A percentile compares a stretch with the other conserved stretches of the same genome.
Evolutionary conservation across 2,797 vertebrate species (phyloP).

Genomic region (Propithecus perrieri): DNA sequence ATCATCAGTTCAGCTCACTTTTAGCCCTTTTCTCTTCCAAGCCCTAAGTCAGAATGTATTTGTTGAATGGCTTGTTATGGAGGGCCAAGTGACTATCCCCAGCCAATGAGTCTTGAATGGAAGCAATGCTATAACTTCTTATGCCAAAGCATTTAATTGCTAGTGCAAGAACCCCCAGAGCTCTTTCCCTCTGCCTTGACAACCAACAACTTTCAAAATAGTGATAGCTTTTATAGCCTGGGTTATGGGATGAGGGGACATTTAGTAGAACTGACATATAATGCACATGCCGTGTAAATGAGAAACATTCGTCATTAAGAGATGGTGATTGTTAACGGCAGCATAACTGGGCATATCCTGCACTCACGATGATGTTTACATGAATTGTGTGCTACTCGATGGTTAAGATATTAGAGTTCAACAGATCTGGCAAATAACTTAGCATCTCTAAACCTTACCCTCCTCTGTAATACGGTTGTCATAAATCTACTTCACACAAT

Average conservation of each 20-base stretch:
- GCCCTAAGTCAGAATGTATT: background rate
- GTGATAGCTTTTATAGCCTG: background rate
- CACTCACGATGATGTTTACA: background rate
- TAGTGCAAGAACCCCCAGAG: background rate
- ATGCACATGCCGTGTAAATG: background rate
- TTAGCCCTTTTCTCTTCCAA: background rate
- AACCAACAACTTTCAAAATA: background rate
- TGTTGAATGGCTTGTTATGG: background rate
- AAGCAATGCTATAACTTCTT: background rate
- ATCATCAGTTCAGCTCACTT: background rate
- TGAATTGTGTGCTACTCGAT: background rate
- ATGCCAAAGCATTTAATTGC: background rate
- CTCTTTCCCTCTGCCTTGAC: background rate
- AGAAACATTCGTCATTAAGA: background rate
- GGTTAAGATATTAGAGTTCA: background rate
- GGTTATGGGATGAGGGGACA: background rate
- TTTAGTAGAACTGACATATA: background rate
- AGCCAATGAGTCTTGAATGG: background rate
- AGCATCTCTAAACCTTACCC: background rate
- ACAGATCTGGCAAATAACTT: background rate
- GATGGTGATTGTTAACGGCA: background rate
- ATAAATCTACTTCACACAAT: background rate
- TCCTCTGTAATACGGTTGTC: background rate
- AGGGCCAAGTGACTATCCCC: background rate
- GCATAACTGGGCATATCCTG: background rate